Conservation (phyloP, 2,797 vertebrate species). For the Chaetophractus vellerosus region DNA sequence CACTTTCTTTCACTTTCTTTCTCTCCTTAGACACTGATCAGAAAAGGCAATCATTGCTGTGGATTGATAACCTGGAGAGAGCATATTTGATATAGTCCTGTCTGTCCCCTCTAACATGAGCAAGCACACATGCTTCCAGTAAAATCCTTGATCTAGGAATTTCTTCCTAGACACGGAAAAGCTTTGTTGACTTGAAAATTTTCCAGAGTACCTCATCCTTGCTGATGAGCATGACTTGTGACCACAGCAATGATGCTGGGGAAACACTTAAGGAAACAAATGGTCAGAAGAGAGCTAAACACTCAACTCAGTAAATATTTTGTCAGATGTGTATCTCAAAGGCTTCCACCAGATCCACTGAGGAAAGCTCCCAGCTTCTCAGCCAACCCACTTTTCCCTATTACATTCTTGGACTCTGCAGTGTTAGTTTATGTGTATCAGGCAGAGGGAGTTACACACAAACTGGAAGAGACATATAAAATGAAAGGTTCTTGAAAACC, state of each 20-base stretch:
- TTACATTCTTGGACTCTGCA: background rate
- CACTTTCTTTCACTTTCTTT: background rate
- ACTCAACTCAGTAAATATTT: background rate
- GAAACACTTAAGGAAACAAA: background rate
- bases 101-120: constrained; percentile 1
- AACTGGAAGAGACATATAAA: constrained; percentile 80
- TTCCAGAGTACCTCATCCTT: background rate
- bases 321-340: constrained; percentile 29
- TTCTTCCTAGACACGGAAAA: background rate
- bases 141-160: constrained; percentile 53
- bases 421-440: background rate
- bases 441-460: constrained; percentile 68
- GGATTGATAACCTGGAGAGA: background rate
- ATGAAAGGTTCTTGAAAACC: constrained; percentile 72
- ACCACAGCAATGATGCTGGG: background rate
- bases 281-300: constrained; percentile 30
- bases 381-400: background rate
- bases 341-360: background rate
- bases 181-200: constrained; percentile 42
- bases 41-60: constrained; percentile 35
- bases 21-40: background rate
- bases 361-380: background rate
- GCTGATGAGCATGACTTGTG: constrained; percentile 34
- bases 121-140: background rate
- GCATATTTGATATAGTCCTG: background rate